Conservation (phyloP, 2,888 invertebrate genomes). For the Rhingia campestris region DNA sequence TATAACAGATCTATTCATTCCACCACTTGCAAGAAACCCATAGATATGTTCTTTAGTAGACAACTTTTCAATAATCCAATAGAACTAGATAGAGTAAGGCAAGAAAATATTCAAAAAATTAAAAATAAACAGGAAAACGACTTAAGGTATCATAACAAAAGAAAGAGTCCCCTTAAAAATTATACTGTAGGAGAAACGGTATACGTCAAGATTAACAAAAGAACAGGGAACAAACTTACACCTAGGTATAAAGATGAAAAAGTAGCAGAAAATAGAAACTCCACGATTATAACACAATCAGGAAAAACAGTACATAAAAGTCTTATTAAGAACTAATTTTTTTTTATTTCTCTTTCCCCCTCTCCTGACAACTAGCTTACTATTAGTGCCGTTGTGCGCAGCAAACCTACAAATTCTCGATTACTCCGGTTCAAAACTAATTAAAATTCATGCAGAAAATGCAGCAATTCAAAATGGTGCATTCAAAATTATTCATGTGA, state of each 20-base stretch:
- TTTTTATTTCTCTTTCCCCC: neutral
- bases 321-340: too few species aligned
- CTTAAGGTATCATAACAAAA: conserved; percentile 2
- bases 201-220: neutral
- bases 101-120: neutral
- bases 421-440: too few species aligned
- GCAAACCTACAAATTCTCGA: too few species aligned
- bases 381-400: neutral
- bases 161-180: neutral
- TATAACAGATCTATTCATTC: conserved; percentile 7
- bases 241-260: neutral
- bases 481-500: too few species aligned
- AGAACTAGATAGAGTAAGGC: neutral
- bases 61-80: neutral
- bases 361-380: neutral
- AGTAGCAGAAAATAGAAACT: neutral
- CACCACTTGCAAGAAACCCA: conserved; percentile 4
- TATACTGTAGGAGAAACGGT: neutral
- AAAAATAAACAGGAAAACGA: neutral
- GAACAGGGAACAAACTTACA: neutral
- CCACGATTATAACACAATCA: neutral
- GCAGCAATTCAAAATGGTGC: too few species aligned
- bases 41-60: conserved; percentile 6
- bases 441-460: too few species aligned
- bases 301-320: too few species aligned